Evolutionary conservation across 2,888 invertebrate species (phyloP).

Genomic region (Agriotes lineatus): DNA sequence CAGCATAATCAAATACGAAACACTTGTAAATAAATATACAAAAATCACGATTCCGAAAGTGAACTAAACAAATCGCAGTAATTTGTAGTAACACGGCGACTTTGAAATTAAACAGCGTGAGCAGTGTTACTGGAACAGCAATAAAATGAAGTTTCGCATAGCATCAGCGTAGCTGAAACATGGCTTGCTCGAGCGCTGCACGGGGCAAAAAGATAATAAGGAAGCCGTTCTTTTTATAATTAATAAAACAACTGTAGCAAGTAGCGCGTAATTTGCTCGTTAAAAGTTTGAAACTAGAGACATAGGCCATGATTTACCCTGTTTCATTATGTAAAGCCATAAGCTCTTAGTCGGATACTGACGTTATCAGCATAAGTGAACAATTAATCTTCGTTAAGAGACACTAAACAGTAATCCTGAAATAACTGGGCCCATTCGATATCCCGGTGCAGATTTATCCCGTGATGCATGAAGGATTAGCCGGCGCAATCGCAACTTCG

Average conservation of each 20-base stretch:
- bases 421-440: constrained; percentile 32
- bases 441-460: constrained; percentile 25
- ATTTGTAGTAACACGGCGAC: no score
- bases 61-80: no score
- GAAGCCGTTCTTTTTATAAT: constrained; percentile 50
- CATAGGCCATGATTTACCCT: constrained; percentile 50
- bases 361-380: constrained; percentile 37
- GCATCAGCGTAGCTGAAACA: neutral
- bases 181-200: constrained; percentile 12
- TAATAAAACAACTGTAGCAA: constrained; percentile 52
- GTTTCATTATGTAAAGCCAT: constrained; percentile 53
- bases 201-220: constrained; percentile 37
- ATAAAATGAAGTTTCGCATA: neutral
- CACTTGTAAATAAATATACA: no score
- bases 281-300: constrained; percentile 52
- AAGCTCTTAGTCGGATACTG: constrained; percentile 42
- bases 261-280: constrained; percentile 53
- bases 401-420: constrained; percentile 34
- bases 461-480: constrained; percentile 23
- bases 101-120: neutral
- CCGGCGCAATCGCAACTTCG: constrained; percentile 8
- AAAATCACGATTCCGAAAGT: no score
- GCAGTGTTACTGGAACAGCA: neutral
- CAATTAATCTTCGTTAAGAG: constrained; percentile 39
- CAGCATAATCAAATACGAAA: no score